phyloP scores from a whole-genome alignment of 2,113 vertebrate species.

The Cinclus mexicanus region DNA sequence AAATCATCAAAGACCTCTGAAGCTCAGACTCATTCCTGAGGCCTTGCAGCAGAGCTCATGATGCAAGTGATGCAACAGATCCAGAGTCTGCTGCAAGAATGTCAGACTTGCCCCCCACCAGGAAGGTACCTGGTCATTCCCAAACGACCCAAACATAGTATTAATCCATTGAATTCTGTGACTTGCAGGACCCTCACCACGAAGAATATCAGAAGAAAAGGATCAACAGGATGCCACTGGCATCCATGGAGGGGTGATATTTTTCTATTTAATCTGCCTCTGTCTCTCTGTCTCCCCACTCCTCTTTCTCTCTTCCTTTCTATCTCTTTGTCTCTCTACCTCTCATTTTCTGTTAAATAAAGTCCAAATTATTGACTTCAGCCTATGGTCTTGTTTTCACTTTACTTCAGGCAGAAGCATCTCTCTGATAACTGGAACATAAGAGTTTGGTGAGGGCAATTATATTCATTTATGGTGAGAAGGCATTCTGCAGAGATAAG shows the following conservation, averaged over 20 bases:
- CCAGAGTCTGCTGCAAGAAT: background rate
- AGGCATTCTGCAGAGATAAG: background rate
- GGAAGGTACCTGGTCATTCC: background rate
- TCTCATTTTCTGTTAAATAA: background rate
- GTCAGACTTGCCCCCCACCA: accelerated
- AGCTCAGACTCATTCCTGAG: background rate
- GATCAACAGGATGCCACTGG: background rate
- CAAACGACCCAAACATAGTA: background rate
- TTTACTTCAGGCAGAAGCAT: background rate
- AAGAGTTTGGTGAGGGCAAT: background rate
- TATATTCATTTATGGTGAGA: background rate
- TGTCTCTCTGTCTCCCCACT: background rate
- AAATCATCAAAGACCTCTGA: background rate
- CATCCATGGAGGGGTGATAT: background rate
- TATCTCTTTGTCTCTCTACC: background rate
- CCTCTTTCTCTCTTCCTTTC: background rate
- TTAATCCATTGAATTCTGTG: background rate
- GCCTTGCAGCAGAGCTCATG: background rate
- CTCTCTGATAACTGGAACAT: background rate
- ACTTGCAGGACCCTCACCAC: background rate
- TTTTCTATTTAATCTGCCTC: background rate
- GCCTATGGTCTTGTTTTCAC: background rate
- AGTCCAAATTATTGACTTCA: background rate
- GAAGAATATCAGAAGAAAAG: background rate
- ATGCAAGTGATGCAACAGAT: background rate